phyloP scores from a whole-genome alignment of 2,113 vertebrate species.

The Bettongia penicillata region DNA sequence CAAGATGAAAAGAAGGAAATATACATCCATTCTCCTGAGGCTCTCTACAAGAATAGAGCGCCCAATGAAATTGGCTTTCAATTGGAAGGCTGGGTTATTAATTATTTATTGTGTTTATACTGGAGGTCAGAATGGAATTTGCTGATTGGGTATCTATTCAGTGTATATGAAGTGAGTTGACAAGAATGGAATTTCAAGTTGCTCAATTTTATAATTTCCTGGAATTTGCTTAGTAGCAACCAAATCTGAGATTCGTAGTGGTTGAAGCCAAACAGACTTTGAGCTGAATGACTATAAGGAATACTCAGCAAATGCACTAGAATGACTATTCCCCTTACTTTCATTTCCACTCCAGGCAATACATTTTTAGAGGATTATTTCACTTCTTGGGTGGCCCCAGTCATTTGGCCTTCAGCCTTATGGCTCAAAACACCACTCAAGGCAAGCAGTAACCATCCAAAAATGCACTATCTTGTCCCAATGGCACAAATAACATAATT shows the following conservation, averaged over 20 bases:
- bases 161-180: background rate
- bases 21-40: conserved; percentile 19
- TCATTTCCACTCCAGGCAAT: background rate
- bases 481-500: conserved; percentile 49
- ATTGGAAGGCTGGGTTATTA: conserved; percentile 60
- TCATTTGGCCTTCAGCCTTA: conserved; percentile 61
- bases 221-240: background rate
- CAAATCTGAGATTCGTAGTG: background rate
- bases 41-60: conserved; percentile 8
- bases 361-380: conserved; percentile 64
- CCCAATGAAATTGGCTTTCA: conserved; percentile 54
- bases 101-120: conserved; percentile 58
- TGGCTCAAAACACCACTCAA: conserved; percentile 44
- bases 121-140: conserved; percentile 34
- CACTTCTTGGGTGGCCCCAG: conserved; percentile 71
- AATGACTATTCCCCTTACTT: background rate
- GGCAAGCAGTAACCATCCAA: conserved; percentile 62
- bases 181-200: background rate
- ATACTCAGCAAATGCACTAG: conserved; percentile 2
- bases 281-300: background rate
- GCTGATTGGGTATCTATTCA: background rate
- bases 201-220: conserved; percentile 1
- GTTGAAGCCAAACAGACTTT: background rate
- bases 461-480: conserved; percentile 47
- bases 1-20: conserved; percentile 23